Evolutionary conservation across 2,797 vertebrate species (phyloP), one percentile per base, ranked within the genome.

Genomic region (Myotis myotis): DNA sequence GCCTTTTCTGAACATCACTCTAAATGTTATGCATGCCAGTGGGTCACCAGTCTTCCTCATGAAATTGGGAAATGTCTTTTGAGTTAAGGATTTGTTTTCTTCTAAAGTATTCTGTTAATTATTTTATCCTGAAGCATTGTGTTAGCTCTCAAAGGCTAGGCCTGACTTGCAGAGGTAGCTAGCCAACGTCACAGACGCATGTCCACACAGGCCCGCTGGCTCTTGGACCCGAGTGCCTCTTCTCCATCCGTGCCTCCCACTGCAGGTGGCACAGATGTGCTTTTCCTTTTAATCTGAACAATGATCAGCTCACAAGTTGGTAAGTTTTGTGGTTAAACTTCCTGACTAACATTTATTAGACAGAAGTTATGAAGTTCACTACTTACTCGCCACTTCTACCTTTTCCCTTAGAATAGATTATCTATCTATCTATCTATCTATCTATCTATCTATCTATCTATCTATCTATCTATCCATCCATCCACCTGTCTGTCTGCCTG

Each of bases 241-340:
- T 41, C 25, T 88, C 2, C 25, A 19, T 11, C 28, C 30, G 23
- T 33, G 36, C 13, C 8, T 55, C n/a, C 68, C 78, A 7, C 36
- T 78, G 64, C 23, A 41, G 41, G 22, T 72, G 8, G 2, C 60
- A 53, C 49, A 3, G 8, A 0, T 8, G 3, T 7, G 28, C 15
- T 89, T 38, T 57, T 28, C 76, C 96, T 96, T 97, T 97, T 95
- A 95, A 87, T 85, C 81, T 97, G 64, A 94, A 84, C 85, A 36
- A 2, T 44, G 84, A 78, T 92, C 97, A 97, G 79, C 76, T 89
- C 71, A 82, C 20, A 96, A 96, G 97, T 94, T 90, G 96, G 9
- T 97, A 95, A 96, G 71, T 91, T 95, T 96, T 95, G 93, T 95
- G 93, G 94, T 97, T 97, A 92, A 97, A 97, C 94, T 98, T 97